phyloP scores from a whole-genome alignment of 92 coral and sea anemone species.

The Pocillopora meandrina region DNA sequence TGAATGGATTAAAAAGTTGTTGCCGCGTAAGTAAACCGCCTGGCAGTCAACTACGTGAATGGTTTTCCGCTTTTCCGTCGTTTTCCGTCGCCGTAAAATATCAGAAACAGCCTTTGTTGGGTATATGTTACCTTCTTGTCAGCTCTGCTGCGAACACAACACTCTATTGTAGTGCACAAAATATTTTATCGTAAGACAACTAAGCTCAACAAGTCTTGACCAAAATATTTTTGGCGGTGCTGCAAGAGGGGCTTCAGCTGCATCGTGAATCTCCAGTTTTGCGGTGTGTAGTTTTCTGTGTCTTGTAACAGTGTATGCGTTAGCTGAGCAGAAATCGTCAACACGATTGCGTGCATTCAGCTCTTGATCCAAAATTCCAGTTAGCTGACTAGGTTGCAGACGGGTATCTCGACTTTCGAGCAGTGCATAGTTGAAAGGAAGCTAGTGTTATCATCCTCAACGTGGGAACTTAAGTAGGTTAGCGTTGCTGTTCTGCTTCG shows the following conservation, averaged over 20 bases:
- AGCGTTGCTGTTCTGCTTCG: background rate
- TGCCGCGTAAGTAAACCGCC: constrained; percentile 77
- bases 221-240: constrained; percentile 8
- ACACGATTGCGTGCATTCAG: constrained; percentile 34
- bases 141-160: constrained; percentile 31
- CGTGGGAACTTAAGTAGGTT: background rate
- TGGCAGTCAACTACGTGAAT: constrained; percentile 61
- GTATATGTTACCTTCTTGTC: constrained; percentile 16
- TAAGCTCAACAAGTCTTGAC: constrained; percentile 19
- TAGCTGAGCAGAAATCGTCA: constrained; percentile 30
- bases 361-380: constrained; percentile 39
- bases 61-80: background rate
- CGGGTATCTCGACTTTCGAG: constrained; percentile 36
- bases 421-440: background rate
- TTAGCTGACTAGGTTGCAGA: constrained; percentile 30
- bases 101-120: background rate
- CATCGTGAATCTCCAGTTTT: constrained; percentile 7
- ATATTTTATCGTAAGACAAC: constrained; percentile 36
- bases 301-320: background rate
- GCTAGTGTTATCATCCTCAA: background rate
- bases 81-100: constrained; percentile 1
- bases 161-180: constrained; percentile 37
- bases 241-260: constrained; percentile 30
- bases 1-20: constrained; percentile 87
- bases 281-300: background rate